phyloP scores from a whole-genome alignment of 2,888 invertebrate genomes.

The Thera obeliscata region DNA sequence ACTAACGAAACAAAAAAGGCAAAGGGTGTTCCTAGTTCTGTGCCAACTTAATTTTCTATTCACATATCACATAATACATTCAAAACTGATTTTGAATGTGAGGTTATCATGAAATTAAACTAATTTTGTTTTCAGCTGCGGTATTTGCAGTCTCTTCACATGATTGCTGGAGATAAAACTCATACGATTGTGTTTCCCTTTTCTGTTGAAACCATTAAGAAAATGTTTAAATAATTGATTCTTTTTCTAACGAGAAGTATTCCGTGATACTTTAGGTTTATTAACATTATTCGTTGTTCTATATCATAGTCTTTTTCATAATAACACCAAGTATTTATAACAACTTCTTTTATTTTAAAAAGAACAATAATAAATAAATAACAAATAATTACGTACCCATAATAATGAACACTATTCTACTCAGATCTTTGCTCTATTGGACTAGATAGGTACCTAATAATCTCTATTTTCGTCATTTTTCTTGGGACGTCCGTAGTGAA shows the following conservation, averaged over 20 bases:
- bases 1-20: too few relatives aligned
- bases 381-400: slow-evolving; percentile 1
- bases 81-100: too few relatives aligned
- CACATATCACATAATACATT: too few relatives aligned
- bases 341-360: slow-evolving; percentile 17
- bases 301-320: not conserved
- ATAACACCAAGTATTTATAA: slow-evolving; percentile 5
- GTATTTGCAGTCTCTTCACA: slow-evolving; percentile 93
- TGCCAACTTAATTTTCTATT: too few relatives aligned
- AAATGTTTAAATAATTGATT: slow-evolving; percentile 50
- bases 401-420: slow-evolving; percentile 1
- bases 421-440: slow-evolving; percentile 27
- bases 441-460: slow-evolving; percentile 59
- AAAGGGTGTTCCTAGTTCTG: too few relatives aligned
- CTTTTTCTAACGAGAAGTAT: not conserved
- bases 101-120: not conserved
- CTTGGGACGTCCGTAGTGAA: slow-evolving; percentile 65
- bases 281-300: slow-evolving; percentile 7
- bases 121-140: slow-evolving; percentile 82
- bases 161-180: slow-evolving; percentile 94
- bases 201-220: slow-evolving; percentile 87
- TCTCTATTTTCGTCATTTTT: slow-evolving; percentile 69
- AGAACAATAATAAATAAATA: slow-evolving; percentile 35
- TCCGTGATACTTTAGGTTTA: not conserved
- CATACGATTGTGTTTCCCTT: slow-evolving; percentile 95